Percentiles rank a stretch among this genome's conserved stretches.
These are phyloP conservation scores for Acleris literana DNA, from an alignment of 2,888 invertebrate genomes.

Conservation along the genomic window DNA sequence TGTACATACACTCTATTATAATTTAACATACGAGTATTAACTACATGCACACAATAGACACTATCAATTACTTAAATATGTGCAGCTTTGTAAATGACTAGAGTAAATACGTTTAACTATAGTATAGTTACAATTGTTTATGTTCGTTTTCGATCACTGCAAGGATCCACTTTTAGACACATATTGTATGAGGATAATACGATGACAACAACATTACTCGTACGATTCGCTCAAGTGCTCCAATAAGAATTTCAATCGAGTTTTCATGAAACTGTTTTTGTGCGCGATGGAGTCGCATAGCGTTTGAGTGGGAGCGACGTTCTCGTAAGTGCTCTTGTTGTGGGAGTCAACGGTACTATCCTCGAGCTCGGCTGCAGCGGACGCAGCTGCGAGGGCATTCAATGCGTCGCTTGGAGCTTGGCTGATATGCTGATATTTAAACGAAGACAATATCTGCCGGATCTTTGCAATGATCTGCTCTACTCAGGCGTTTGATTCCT, in stretches of 20 bases:
- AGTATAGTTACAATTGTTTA: slow-evolving; percentile 70
- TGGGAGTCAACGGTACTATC: slow-evolving; percentile 72
- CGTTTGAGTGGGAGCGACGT: slow-evolving; percentile 75
- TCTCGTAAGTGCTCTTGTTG: slow-evolving; percentile 57
- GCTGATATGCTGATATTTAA: slow-evolving; percentile 86
- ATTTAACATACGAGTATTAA: slow-evolving; percentile 75
- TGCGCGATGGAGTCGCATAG: slow-evolving; percentile 79
- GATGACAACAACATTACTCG: slow-evolving; percentile 80
- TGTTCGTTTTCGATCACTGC: slow-evolving; percentile 81
- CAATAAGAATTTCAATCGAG: slow-evolving; percentile 84
- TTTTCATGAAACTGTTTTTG: slow-evolving; percentile 78
- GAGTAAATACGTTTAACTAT: slow-evolving; percentile 78
- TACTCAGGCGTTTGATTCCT: slow-evolving; percentile 96
- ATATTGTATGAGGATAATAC: slow-evolving; percentile 78
- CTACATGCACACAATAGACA: slow-evolving; percentile 72
- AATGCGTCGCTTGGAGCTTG: slow-evolving; percentile 79
- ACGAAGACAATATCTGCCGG: slow-evolving; percentile 90
- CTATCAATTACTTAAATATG: slow-evolving; percentile 68
- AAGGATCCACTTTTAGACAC: slow-evolving; percentile 80
- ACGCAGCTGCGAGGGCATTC: slow-evolving; percentile 67
- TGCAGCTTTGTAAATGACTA: slow-evolving; percentile 82
- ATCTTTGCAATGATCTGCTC: slow-evolving; percentile 93
- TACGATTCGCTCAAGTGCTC: slow-evolving; percentile 87
- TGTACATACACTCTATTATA: slow-evolving; percentile 62
- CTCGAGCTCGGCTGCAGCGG: slow-evolving; percentile 64